These are phyloP conservation scores for Lampropteryx suffumata DNA, from an alignment of 2,888 invertebrate genomes.

Conservation along the genomic window DNA sequence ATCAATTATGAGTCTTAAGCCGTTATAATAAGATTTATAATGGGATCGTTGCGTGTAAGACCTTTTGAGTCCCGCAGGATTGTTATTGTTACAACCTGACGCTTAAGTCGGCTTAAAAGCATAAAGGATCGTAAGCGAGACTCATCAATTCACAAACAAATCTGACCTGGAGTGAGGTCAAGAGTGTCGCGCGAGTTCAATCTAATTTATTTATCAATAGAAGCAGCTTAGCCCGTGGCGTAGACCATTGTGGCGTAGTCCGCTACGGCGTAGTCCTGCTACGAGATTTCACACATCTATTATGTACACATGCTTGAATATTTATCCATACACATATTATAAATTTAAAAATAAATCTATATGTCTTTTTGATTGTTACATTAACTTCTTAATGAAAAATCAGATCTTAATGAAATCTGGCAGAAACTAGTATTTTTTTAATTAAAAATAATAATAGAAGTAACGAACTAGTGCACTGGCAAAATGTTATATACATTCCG, in stretches of 20 bases:
- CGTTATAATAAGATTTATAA: slow-evolving; percentile 26
- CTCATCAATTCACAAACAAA: slow-evolving; percentile 33
- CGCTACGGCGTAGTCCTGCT: slow-evolving; percentile 6
- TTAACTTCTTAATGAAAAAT: no score
- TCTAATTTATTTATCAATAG: slow-evolving; percentile 32
- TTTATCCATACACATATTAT: no score
- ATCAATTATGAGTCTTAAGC: slow-evolving; percentile 27
- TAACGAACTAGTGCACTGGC: no score
- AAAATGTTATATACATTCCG: no score
- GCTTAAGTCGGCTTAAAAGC: slow-evolving; percentile 36
- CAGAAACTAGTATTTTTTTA: no score
- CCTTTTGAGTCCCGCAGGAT: slow-evolving; percentile 24
- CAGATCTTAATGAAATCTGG: no score
- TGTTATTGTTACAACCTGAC: slow-evolving; percentile 34
- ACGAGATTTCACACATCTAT: neutral
- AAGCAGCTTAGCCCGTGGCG: slow-evolving; percentile 10
- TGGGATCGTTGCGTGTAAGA: slow-evolving; percentile 18
- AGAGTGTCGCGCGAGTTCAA: slow-evolving; percentile 27
- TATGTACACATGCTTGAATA: no score
- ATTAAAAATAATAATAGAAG: no score
- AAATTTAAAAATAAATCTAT: no score
- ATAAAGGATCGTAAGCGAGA: slow-evolving; percentile 28
- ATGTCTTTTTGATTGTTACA: no score
- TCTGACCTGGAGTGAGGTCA: slow-evolving; percentile 34
- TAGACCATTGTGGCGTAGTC: neutral